phyloP scores from a whole-genome alignment of 2,888 invertebrate species.

The Caenorhabditis drosophilae region DNA sequence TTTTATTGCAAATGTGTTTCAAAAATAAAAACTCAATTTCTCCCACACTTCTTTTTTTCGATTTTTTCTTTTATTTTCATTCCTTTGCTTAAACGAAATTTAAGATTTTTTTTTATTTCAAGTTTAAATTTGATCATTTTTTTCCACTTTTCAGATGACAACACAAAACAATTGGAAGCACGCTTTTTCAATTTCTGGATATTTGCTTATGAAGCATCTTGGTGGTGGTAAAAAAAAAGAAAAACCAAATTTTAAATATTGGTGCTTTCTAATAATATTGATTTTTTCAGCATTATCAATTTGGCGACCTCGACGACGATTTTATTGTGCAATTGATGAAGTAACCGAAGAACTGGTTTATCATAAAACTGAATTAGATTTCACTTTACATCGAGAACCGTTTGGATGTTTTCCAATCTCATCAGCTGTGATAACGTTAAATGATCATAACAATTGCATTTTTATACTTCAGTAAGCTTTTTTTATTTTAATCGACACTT shows the following conservation, averaged over 20 bases:
- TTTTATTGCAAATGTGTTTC: too few relatives aligned
- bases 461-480: slow-evolving; percentile 58
- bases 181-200: slow-evolving; percentile 61
- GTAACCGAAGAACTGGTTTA: slow-evolving; percentile 56
- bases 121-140: too few relatives aligned
- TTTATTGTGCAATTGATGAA: slow-evolving; percentile 64
- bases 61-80: too few relatives aligned
- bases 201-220: slow-evolving; percentile 56
- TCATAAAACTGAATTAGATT: slow-evolving; percentile 58
- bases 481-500: background rate
- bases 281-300: slow-evolving; percentile 52
- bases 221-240: slow-evolving; percentile 45
- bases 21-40: too few relatives aligned
- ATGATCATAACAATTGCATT: slow-evolving; percentile 51
- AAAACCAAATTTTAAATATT: background rate
- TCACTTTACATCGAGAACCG: slow-evolving; percentile 39
- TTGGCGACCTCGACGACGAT: slow-evolving; percentile 50
- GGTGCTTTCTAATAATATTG: background rate
- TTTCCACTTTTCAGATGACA: too few relatives aligned
- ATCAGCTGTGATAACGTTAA: slow-evolving; percentile 47
- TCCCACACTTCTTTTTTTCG: too few relatives aligned
- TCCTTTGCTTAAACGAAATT: too few relatives aligned
- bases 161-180: too few relatives aligned
- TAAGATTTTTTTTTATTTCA: too few relatives aligned
- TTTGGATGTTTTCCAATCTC: slow-evolving; percentile 49